Conservation (phyloP, 2,113 vertebrate genomes). For the Syrrhaptes paradoxus region DNA sequence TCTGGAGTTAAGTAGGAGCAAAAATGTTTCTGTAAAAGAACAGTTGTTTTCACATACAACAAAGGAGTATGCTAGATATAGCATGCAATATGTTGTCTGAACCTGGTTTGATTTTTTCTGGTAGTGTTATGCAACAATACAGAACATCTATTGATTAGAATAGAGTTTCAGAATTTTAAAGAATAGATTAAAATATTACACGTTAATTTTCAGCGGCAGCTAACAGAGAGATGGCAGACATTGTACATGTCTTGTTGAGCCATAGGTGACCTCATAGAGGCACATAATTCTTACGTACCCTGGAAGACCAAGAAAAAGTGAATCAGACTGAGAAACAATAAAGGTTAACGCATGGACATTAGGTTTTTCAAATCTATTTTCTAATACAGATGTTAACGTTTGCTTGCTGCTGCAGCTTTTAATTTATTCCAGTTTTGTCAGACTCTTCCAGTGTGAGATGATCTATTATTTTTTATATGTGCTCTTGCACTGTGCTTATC, state of each 20-base stretch:
- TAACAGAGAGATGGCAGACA: not conserved
- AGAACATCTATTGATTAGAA: not conserved
- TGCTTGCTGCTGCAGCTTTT: not conserved
- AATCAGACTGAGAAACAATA: not conserved
- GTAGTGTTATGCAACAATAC: not conserved
- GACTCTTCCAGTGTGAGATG: not conserved
- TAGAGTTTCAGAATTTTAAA: not conserved
- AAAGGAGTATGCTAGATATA: not conserved
- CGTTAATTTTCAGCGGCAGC: not conserved
- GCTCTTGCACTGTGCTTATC: not conserved
- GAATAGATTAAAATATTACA: not conserved
- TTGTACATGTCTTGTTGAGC: rapidly evolving
- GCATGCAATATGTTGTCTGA: not conserved
- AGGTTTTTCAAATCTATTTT: not conserved
- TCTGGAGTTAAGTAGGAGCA: not conserved
- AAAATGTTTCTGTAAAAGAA: not conserved
- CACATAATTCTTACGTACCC: not conserved
- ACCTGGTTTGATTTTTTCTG: not conserved
- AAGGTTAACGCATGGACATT: not conserved
- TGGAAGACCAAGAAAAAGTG: not conserved
- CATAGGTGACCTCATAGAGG: not conserved
- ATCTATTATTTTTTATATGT: not conserved
- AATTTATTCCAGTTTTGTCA: slow-evolving; percentile 22
- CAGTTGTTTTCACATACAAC: not conserved
- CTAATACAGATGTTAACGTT: not conserved